phyloP scores from a whole-genome alignment of 2,888 invertebrate genomes.

The Coelinius sp. region DNA sequence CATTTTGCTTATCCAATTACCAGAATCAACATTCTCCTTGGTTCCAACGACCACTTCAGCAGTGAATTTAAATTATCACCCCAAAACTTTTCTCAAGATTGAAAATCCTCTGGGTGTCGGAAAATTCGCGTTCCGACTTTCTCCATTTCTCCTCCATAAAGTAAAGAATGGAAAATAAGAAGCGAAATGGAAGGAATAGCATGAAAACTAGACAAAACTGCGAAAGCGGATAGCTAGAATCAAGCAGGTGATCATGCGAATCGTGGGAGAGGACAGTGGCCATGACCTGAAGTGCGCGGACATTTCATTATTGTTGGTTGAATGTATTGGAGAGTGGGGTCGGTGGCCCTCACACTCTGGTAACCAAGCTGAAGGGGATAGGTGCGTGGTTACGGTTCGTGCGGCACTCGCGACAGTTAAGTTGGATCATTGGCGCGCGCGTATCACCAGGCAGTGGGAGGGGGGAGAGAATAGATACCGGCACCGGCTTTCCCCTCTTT shows the following conservation, averaged over 20 bases:
- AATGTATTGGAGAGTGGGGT: slow-evolving; percentile 50
- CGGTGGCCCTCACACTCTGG: slow-evolving; percentile 61
- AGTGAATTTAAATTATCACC: neutral
- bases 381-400: slow-evolving; percentile 32
- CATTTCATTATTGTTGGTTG: slow-evolving; percentile 8
- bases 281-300: slow-evolving; percentile 65
- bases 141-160: neutral
- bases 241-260: slow-evolving; percentile 25
- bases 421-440: slow-evolving; percentile 28
- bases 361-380: slow-evolving; percentile 28
- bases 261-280: slow-evolving; percentile 65
- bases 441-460: slow-evolving; percentile 8
- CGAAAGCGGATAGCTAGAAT: slow-evolving; percentile 14
- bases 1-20: slow-evolving; percentile 41
- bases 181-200: neutral
- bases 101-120: neutral
- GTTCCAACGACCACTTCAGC: too few species aligned
- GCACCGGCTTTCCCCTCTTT: slow-evolving; percentile 15
- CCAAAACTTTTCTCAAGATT: neutral
- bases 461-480: neutral
- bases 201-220: neutral
- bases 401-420: slow-evolving; percentile 32
- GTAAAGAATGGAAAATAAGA: neutral
- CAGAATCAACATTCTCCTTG: too few species aligned
- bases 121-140: neutral